Evolutionary conservation across 2,797 vertebrate genomes (phyloP).

Genomic region (Onychomys torridus): DNA sequence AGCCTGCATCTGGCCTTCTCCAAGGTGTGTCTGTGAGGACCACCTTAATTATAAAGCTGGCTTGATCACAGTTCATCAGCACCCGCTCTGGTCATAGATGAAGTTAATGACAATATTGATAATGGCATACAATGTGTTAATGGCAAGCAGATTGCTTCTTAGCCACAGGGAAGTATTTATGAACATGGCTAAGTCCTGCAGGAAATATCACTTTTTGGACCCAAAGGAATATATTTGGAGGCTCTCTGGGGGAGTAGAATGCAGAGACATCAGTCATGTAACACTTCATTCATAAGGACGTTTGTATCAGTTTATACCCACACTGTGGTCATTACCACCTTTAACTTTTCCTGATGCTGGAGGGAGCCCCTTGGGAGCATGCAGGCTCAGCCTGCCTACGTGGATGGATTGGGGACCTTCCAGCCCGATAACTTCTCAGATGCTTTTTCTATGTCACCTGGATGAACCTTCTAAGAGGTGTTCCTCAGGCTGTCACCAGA

Average conservation of each 20-base stretch:
- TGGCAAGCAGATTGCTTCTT: constrained; percentile 72
- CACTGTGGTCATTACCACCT: rapidly evolving
- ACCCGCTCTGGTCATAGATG: constrained; percentile 77
- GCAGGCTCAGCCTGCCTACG: neutral
- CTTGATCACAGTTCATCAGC: constrained; percentile 76
- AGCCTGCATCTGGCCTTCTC: constrained; percentile 55
- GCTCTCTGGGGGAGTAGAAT: neutral
- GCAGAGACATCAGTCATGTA: neutral
- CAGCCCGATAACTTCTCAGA: neutral
- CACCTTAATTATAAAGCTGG: constrained; percentile 83
- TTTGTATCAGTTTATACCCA: rapidly evolving
- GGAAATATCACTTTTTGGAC: constrained; percentile 46
- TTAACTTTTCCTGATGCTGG: rapidly evolving
- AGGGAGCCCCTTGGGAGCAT: neutral
- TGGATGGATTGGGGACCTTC: neutral
- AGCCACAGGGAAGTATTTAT: constrained; percentile 71
- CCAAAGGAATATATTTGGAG: neutral
- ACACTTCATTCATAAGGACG: neutral
- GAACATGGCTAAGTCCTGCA: constrained; percentile 70
- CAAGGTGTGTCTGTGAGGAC: constrained; percentile 62
- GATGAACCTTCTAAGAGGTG: neutral
- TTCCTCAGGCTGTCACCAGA: neutral
- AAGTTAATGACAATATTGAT: constrained; percentile 86
- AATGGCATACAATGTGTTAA: constrained; percentile 80
- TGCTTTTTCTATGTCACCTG: neutral